Percentiles rank a stretch among this genome's conserved stretches.
Conservation (phyloP, 2,797 vertebrate species). For the Neomorphus geoffroyi region DNA sequence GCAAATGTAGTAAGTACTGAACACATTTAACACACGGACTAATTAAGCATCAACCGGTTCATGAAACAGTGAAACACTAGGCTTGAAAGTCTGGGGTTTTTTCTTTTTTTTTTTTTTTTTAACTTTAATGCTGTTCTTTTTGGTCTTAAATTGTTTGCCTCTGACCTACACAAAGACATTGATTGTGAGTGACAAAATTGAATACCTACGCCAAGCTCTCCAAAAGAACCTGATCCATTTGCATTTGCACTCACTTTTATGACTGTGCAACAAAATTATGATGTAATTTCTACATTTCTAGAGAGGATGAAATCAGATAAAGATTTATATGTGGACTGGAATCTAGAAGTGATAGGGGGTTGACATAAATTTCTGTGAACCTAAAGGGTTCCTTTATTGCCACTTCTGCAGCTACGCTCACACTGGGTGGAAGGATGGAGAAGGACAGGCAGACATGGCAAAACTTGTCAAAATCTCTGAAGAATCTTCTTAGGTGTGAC, state of each 20-base stretch:
- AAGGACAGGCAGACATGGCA: background rate
- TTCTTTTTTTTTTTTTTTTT: background rate
- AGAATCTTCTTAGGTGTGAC: background rate
- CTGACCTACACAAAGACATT: background rate
- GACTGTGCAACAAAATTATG: background rate
- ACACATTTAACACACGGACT: slow-evolving; percentile 55
- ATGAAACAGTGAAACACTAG: slow-evolving; percentile 5
- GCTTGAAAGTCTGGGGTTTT: background rate
- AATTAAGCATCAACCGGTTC: slow-evolving; percentile 60
- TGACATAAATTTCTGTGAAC: background rate
- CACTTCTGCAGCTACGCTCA: background rate
- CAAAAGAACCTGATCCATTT: background rate
- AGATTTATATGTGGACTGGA: background rate
- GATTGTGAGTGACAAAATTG: background rate
- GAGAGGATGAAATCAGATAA: background rate
- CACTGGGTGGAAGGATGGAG: accelerated
- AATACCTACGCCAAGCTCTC: background rate
- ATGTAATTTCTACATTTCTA: background rate
- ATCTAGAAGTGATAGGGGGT: background rate
- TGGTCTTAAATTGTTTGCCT: background rate
- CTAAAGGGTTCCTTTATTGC: background rate
- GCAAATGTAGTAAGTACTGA: slow-evolving; percentile 23
- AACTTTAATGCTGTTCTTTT: background rate
- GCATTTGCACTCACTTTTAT: background rate
- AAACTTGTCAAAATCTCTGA: background rate